A percentile compares a stretch with the other conserved stretches of the same genome.
These are phyloP conservation scores for Tenthredo livida DNA, from an alignment of 2,888 invertebrate genomes.

Conservation along the genomic window DNA sequence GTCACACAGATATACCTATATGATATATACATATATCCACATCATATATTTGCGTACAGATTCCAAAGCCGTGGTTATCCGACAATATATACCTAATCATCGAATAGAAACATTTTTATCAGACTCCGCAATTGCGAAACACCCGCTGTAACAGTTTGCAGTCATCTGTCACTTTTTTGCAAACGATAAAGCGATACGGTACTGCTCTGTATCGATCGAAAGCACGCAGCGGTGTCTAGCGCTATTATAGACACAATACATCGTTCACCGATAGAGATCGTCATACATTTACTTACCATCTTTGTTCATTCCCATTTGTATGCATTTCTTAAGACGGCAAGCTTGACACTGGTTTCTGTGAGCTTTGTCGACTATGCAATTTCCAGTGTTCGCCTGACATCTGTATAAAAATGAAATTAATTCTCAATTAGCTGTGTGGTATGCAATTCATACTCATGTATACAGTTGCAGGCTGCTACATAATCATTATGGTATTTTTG, in stretches of 20 bases:
- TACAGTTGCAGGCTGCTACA: neutral
- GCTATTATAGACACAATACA: neutral
- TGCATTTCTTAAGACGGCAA: slow-evolving; percentile 98
- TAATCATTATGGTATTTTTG: neutral
- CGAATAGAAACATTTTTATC: neutral
- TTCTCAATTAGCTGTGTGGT: neutral
- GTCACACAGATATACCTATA: neutral
- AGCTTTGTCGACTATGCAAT: slow-evolving; percentile 98
- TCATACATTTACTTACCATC: slow-evolving; percentile 89
- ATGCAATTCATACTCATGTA: neutral
- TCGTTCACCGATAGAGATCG: neutral
- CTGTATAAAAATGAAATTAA: slow-evolving; percentile 79
- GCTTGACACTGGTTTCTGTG: slow-evolving; percentile 99
- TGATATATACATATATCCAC: neutral
- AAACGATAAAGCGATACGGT: neutral
- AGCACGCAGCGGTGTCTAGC: neutral
- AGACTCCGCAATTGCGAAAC: neutral
- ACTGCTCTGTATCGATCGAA: neutral
- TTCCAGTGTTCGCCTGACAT: slow-evolving; percentile 99
- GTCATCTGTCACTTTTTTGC: neutral
- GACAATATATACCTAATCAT: neutral
- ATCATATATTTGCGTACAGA: neutral
- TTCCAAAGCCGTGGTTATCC: neutral
- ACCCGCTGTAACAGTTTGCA: neutral
- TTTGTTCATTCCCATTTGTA: slow-evolving; percentile 99